Evolutionary conservation across 2,113 vertebrate species (phyloP).

Genomic region (Thryonomys swinderianus): DNA sequence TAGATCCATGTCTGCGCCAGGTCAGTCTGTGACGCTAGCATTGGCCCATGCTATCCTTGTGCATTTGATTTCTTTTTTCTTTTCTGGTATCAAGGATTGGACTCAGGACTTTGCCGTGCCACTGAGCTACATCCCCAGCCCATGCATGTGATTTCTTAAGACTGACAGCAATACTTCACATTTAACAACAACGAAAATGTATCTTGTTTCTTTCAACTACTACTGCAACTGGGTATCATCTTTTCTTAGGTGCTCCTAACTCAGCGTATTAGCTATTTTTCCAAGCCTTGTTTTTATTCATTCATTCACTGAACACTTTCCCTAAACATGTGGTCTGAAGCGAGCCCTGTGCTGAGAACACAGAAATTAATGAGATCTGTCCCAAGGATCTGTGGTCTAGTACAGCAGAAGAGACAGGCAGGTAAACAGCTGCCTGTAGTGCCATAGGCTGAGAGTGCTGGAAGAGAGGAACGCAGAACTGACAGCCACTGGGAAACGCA

Average conservation of each 20-base stretch:
- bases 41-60: too few relatives aligned
- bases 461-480: accelerated
- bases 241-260: not conserved
- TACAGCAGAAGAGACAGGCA: not conserved
- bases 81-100: too few relatives aligned
- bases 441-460: not conserved
- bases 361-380: not conserved
- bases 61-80: not conserved
- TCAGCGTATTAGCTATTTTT: not conserved
- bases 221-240: not conserved
- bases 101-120: not conserved
- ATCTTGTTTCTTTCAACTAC: not conserved
- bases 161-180: not conserved
- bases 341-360: not conserved
- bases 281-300: not conserved
- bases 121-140: not conserved
- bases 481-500: accelerated
- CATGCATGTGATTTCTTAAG: too few relatives aligned
- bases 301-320: not conserved
- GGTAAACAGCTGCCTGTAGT: not conserved
- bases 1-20: not conserved
- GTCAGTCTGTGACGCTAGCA: not conserved
- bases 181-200: not conserved
- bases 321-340: not conserved
- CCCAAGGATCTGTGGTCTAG: not conserved